A percentile compares a stretch with the other conserved stretches of the same genome.
Evolutionary conservation across 37 sponge, comb jelly and placozoan genomes (phyloP).

Genomic region (Ianthella basta): DNA sequence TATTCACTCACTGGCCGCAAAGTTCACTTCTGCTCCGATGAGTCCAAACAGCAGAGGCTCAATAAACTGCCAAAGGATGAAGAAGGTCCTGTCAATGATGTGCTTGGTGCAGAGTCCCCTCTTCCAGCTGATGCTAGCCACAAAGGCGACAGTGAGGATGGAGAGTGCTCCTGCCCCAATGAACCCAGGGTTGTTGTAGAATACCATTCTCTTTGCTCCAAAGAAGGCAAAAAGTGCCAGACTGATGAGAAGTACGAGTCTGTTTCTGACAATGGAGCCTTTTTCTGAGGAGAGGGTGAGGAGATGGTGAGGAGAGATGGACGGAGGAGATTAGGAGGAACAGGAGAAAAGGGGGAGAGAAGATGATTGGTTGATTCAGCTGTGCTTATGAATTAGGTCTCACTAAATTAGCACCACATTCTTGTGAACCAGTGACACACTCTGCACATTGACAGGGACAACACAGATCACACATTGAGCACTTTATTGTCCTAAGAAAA

Average conservation of each 20-base stretch:
- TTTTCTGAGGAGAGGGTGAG: too few species aligned
- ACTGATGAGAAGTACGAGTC: conserved; percentile 35
- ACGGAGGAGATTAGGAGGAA: too few species aligned
- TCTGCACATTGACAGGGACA: too few species aligned
- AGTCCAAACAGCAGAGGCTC: conserved; percentile 94
- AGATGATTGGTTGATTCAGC: too few species aligned
- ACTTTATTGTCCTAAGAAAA: too few species aligned
- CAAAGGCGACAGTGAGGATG: conserved; percentile 50
- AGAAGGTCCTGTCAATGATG: conserved; percentile 51
- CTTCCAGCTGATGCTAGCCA: conserved; percentile 57
- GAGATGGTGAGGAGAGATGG: too few species aligned
- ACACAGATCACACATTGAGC: too few species aligned
- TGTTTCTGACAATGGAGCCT: conserved; percentile 51
- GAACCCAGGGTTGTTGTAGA: conserved; percentile 42
- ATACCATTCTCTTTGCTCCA: conserved; percentile 33
- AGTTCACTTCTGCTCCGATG: conserved; percentile 83
- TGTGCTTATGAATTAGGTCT: too few species aligned
- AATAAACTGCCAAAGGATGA: conserved; percentile 83
- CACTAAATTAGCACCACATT: too few species aligned
- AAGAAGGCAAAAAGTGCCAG: conserved; percentile 48
- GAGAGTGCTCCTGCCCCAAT: conserved; percentile 66
- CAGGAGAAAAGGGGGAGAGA: too few species aligned
- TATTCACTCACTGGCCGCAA: conserved; percentile 48
- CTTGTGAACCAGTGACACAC: too few species aligned
- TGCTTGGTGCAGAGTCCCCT: conserved; percentile 46